Evolutionary conservation across 2,113 vertebrate genomes (phyloP).

Genomic region (Catharus minimus): DNA sequence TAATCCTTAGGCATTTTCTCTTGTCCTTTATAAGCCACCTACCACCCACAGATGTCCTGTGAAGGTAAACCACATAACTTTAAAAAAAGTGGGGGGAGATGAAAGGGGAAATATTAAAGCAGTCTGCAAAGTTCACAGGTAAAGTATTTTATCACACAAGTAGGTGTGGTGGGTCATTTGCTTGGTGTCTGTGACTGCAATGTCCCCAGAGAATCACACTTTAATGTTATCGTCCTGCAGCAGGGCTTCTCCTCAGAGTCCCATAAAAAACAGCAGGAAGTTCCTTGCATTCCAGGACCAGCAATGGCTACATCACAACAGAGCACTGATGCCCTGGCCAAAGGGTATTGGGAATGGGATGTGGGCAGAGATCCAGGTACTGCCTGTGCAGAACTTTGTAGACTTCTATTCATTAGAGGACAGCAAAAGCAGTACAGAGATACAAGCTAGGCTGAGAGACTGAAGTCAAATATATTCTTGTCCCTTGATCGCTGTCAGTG

Average conservation of each 20-base stretch:
- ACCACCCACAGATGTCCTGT: not conserved
- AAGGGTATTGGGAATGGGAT: not conserved
- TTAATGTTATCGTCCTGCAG: not conserved
- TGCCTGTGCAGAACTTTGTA: not conserved
- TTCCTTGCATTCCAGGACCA: not conserved
- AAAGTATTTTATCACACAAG: conserved; percentile 6
- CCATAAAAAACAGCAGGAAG: not conserved
- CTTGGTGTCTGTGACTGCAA: not conserved
- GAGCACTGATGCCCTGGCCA: not conserved
- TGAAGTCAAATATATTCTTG: not conserved
- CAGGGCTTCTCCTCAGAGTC: conserved; percentile 1
- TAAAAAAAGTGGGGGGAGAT: not conserved
- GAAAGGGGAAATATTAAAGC: conserved; percentile 5
- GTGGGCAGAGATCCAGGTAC: not conserved
- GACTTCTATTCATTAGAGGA: not conserved
- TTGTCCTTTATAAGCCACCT: not conserved
- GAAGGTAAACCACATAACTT: not conserved
- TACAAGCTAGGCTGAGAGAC: not conserved
- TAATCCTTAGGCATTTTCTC: not conserved
- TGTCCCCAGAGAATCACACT: not conserved
- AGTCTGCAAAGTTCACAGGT: not conserved
- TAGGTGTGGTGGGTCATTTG: not conserved
- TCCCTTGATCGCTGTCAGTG: not conserved
- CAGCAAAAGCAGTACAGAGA: not conserved
- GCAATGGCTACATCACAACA: not conserved